A percentile compares a stretch with the other conserved stretches of the same genome.
phyloP scores from a whole-genome alignment of 92 coral and sea anemone species.

The Porites cylindrica region DNA sequence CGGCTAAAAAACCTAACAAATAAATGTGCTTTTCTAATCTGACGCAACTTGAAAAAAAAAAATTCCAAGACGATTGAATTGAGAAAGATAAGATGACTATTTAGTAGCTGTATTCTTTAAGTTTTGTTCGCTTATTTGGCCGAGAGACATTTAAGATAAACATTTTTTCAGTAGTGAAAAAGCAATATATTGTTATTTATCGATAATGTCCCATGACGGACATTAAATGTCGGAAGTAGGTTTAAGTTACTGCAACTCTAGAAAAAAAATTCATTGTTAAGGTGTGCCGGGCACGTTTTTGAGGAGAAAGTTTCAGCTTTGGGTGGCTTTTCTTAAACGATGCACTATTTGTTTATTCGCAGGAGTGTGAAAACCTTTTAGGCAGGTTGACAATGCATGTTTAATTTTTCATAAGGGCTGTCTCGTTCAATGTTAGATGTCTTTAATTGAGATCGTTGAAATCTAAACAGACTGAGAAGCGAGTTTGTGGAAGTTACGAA shows the following conservation, averaged over 20 bases:
- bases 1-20: not conserved
- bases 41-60: not conserved
- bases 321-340: not conserved
- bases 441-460: constrained; percentile 47
- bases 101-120: not conserved
- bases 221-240: too few relatives aligned
- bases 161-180: constrained; percentile 2
- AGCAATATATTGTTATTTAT: not conserved
- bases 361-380: constrained; percentile 13
- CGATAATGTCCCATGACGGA: not conserved
- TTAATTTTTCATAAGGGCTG: constrained; percentile 49
- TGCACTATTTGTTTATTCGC: constrained; percentile 8
- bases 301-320: not conserved
- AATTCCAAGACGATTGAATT: not conserved
- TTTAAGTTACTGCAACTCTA: too few relatives aligned
- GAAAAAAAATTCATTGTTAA: too few relatives aligned
- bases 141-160: constrained; percentile 20
- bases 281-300: not conserved
- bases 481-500: constrained; percentile 40
- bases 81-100: constrained; percentile 2
- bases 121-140: constrained; percentile 20
- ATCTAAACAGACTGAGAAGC: constrained; percentile 29
- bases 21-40: not conserved
- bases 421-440: constrained; percentile 38
- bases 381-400: not conserved